phyloP scores from a whole-genome alignment of 2,888 invertebrate species.

The Pterostichus madidus region DNA sequence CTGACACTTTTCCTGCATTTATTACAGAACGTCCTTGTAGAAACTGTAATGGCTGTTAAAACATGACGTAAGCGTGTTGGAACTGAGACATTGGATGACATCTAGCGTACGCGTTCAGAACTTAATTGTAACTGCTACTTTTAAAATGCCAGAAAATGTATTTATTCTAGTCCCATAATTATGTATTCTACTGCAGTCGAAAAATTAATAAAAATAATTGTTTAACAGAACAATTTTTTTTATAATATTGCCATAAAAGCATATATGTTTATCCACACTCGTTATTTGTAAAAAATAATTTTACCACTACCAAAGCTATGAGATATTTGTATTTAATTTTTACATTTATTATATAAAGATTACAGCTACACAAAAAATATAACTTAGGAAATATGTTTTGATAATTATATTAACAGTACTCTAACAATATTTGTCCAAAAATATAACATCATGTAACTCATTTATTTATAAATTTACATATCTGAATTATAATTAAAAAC shows the following conservation, averaged over 20 bases:
- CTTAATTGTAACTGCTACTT: neutral
- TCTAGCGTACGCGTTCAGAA: constrained; percentile 13
- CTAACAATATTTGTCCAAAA: constrained; percentile 17
- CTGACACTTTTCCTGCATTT: constrained; percentile 66
- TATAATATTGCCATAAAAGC: too few relatives aligned
- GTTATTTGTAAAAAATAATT: too few relatives aligned
- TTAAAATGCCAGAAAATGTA: neutral
- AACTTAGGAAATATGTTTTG: constrained; percentile 50
- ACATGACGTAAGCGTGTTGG: constrained; percentile 66
- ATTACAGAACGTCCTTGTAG: constrained; percentile 62
- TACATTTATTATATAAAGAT: constrained; percentile 58
- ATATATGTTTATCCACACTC: too few relatives aligned
- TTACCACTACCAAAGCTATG: neutral
- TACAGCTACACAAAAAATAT: constrained; percentile 60
- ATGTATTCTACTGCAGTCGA: too few relatives aligned
- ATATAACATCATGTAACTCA: neutral
- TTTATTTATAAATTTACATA: neutral
- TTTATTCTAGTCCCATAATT: too few relatives aligned
- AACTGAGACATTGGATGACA: constrained; percentile 33
- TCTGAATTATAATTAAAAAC: too few relatives aligned
- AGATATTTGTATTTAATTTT: neutral
- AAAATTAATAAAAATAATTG: too few relatives aligned
- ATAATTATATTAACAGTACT: constrained; percentile 35
- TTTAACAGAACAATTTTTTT: neutral
- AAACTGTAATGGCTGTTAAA: constrained; percentile 64